Percentiles rank a stretch among this genome's conserved stretches.
phyloP scores from a whole-genome alignment of 2,888 invertebrate species.

The Hemistola chrysoprasaria region DNA sequence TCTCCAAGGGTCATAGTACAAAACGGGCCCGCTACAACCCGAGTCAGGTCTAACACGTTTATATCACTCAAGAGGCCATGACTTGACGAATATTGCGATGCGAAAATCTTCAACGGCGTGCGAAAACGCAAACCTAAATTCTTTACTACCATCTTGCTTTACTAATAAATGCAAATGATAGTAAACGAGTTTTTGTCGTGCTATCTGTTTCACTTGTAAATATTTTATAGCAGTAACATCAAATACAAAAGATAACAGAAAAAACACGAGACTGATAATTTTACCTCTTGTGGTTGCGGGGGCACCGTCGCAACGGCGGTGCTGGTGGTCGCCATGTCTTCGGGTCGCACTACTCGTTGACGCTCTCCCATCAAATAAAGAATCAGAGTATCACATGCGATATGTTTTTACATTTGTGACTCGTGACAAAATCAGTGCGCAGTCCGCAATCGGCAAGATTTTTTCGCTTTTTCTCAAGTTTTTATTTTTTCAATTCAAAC shows the following conservation, averaged over 20 bases:
- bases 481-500: too few relatives aligned
- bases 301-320: conserved; percentile 67
- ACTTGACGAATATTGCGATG: conserved; percentile 45
- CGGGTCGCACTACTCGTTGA: conserved; percentile 39
- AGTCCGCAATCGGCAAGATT: conserved; percentile 15
- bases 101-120: conserved; percentile 27
- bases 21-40: conserved; percentile 96
- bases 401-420: conserved; percentile 47
- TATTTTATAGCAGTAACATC: conserved; percentile 39
- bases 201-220: conserved; percentile 13
- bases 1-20: conserved; percentile 97
- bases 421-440: background rate
- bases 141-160: conserved; percentile 37
- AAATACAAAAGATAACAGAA: conserved; percentile 57
- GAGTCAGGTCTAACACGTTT: conserved; percentile 89
- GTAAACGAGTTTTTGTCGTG: conserved; percentile 3
- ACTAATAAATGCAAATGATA: conserved; percentile 11
- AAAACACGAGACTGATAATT: conserved; percentile 27
- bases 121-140: conserved; percentile 33
- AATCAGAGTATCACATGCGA: conserved; percentile 14
- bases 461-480: conserved; percentile 21
- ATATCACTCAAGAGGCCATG: conserved; percentile 86
- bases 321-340: conserved; percentile 75
- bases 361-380: conserved; percentile 66
- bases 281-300: conserved; percentile 67